Evolutionary conservation across 2,888 invertebrate genomes (phyloP), one percentile per base, ranked within the genome.

Genomic region (Caenorhabditis sp.): DNA sequence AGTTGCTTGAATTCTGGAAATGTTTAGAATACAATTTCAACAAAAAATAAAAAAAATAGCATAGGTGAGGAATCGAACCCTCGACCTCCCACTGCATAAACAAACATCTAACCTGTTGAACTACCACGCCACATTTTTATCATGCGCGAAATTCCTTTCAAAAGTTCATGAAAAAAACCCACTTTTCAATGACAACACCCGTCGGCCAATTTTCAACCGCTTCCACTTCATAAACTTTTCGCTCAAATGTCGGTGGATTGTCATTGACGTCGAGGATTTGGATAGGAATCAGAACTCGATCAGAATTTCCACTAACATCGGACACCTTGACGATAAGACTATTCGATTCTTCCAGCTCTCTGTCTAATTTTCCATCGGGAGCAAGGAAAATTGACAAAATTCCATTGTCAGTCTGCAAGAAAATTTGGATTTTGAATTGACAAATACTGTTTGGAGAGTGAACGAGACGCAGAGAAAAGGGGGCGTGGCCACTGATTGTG

Each of bases 221-320:
- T 57, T 83, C 73, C n/a, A 83, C 67, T 21, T 81, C 68, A 51
- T 76, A 74, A 10, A 68, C 62, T 17, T 64, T 62, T 27, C 61
- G 37, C 50, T 53, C 53, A 57, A 84, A 77, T 53, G 67, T 51
- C 1, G 84, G 84, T n/a, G 77, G 55, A 55, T 83, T 84, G 67
- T 86, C 86, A 76, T 87, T 86, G 17, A 72, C 73, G 62, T 84
- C 83, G 19, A 69, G 61, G 50, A 81, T 62, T 61, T 62, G 58
- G 24, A 83, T 74, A 36, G 67, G 69, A 14, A 83, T 31, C 49
- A 69, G 26, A 17, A 61, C 27, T 6, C 53, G 23, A 27, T 80
- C 76, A 12, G 60, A 55, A 53, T 81, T 80, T 10, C 69, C 71
- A 8, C 77, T 78, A 5, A 58, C 50, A 62, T 82, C 82, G 0